Evolutionary conservation across 2,888 invertebrate genomes (phyloP).

Genomic region (Archips xylosteana): DNA sequence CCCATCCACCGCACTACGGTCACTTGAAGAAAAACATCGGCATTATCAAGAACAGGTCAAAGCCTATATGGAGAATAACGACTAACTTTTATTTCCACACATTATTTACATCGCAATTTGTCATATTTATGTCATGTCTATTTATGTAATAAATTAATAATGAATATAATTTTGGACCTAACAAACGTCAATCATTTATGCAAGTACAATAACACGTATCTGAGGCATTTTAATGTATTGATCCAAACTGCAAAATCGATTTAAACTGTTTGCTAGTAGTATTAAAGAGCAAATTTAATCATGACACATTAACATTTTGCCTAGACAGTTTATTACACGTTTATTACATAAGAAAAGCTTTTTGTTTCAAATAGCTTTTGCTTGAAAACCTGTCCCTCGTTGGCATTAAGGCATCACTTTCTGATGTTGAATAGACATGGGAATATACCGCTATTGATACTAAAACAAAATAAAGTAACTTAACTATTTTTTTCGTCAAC

Average conservation of each 20-base stretch:
- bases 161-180: slow-evolving; percentile 23
- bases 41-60: slow-evolving; percentile 78
- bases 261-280: background rate
- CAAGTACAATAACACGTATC: background rate
- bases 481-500: background rate
- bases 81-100: slow-evolving; percentile 43
- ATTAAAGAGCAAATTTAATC: background rate
- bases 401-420: slow-evolving; percentile 9
- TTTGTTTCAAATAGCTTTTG: background rate
- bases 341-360: background rate
- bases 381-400: slow-evolving; percentile 8
- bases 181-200: slow-evolving; percentile 29
- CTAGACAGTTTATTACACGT: background rate
- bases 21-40: slow-evolving; percentile 75
- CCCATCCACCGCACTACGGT: slow-evolving; percentile 66
- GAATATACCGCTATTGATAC: slow-evolving; percentile 4
- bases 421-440: slow-evolving; percentile 15
- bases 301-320: background rate
- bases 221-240: background rate
- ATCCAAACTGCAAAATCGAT: background rate
- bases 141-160: slow-evolving; percentile 20
- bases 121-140: background rate
- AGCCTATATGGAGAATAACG: slow-evolving; percentile 59
- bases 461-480: background rate
- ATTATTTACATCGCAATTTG: background rate